phyloP scores from a whole-genome alignment of 2,888 invertebrate genomes.

The Zygothrica quintamaculata region DNA sequence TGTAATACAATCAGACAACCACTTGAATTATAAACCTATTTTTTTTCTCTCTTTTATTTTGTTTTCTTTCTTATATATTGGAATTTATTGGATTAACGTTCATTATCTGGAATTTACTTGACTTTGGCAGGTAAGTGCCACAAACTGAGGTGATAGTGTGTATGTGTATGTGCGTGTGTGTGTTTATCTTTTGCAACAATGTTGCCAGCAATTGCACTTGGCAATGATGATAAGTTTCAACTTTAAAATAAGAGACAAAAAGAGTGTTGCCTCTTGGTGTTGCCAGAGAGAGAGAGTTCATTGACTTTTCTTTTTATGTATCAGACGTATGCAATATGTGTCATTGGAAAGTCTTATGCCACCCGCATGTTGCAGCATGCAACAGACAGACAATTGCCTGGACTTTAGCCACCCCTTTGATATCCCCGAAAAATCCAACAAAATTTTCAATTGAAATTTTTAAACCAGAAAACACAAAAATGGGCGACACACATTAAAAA shows the following conservation, averaged over 20 bases:
- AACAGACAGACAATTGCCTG: no score
- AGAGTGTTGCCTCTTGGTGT: constrained; percentile 33
- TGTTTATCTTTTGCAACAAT: constrained; percentile 46
- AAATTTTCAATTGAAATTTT: background rate
- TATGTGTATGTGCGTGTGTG: no score
- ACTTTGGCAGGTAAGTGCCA: constrained; percentile 44
- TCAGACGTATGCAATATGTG: constrained; percentile 38
- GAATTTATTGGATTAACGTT: constrained; percentile 48
- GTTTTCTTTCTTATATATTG: constrained; percentile 48
- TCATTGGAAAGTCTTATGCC: constrained; percentile 41
- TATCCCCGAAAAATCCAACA: no score
- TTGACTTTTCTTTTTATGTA: constrained; percentile 45
- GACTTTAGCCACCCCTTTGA: no score
- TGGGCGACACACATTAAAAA: background rate
- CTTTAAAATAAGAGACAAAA: no score
- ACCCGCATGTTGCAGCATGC: constrained; percentile 40
- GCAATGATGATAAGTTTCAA: constrained; percentile 54
- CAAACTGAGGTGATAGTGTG: no score
- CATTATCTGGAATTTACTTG: constrained; percentile 44
- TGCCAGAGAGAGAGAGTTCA: no score
- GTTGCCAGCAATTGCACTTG: constrained; percentile 53
- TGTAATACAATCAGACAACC: constrained; percentile 69
- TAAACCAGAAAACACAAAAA: background rate
- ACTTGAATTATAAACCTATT: constrained; percentile 81
- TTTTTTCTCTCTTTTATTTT: no score